A percentile compares a stretch with the other conserved stretches of the same genome.
These are phyloP conservation scores for Anastrepha obliqua DNA, from an alignment of 1,140 invertebrate genomes.

Conservation along the genomic window DNA sequence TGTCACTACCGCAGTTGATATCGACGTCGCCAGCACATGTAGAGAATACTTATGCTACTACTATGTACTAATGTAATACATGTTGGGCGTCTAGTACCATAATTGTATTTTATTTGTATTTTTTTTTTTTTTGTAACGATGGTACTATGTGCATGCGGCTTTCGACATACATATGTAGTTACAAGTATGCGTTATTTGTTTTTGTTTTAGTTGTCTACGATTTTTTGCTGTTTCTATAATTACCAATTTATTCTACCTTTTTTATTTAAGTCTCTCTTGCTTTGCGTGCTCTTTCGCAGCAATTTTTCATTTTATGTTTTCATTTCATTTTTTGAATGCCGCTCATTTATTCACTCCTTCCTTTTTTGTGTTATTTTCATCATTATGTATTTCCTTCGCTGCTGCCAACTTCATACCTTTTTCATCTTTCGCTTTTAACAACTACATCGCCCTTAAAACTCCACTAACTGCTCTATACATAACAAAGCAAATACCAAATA, in stretches of 20 bases:
- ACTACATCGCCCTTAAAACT: conserved; percentile 33
- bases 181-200: neutral
- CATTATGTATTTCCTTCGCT: neutral
- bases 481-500: neutral
- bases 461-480: neutral
- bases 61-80: neutral
- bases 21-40: neutral
- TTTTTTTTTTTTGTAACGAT: no score
- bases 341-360: neutral
- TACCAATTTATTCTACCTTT: neutral
- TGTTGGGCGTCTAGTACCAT: neutral
- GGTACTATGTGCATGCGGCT: no score
- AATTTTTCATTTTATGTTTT: conserved; percentile 26
- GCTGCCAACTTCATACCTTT: neutral
- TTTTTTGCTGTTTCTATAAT: neutral
- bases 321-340: neutral
- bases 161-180: no score
- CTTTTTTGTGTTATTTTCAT: neutral
- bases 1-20: neutral
- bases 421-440: neutral
- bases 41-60: neutral
- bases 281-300: neutral
- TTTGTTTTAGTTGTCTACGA: neutral
- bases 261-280: neutral
- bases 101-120: neutral